These are phyloP conservation scores for Indicator indicator DNA, from an alignment of 2,113 vertebrate genomes.

Conservation along the genomic window DNA sequence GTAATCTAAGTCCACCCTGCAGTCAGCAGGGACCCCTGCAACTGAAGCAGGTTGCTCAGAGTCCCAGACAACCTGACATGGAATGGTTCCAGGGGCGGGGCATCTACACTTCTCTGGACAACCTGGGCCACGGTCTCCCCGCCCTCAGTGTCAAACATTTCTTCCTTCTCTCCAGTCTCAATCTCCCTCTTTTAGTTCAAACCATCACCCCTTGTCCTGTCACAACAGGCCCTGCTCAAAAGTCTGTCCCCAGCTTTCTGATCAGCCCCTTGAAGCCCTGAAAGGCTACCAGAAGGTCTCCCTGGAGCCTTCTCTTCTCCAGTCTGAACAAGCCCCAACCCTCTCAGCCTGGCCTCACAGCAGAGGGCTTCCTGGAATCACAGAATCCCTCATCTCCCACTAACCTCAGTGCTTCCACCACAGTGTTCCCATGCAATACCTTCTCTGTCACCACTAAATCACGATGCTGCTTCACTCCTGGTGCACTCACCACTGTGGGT, in stretches of 20 bases:
- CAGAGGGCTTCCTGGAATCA: not conserved
- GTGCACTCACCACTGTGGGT: rapidly evolving
- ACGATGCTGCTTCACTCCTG: rapidly evolving
- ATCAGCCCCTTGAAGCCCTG: rapidly evolving
- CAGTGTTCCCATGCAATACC: not conserved
- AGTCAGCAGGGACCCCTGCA: not conserved
- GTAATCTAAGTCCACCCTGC: rapidly evolving
- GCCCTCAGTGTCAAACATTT: rapidly evolving
- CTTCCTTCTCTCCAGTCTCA: not conserved
- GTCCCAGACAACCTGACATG: not conserved
- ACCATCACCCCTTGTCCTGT: rapidly evolving
- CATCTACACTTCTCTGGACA: not conserved
- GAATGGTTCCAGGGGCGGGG: not conserved
- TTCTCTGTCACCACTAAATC: not conserved
- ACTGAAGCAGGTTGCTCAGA: not conserved
- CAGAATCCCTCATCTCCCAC: not conserved
- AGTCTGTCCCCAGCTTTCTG: not conserved
- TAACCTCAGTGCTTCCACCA: not conserved
- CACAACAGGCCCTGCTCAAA: too few species aligned
- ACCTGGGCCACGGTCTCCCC: not conserved
- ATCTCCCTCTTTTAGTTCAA: not conserved
- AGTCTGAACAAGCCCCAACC: not conserved
- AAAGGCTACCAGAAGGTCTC: not conserved
- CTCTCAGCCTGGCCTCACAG: not conserved
- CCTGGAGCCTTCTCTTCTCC: not conserved